phyloP scores from a whole-genome alignment of 2,888 invertebrate genomes.

The Reticulitermes lucifugus region DNA sequence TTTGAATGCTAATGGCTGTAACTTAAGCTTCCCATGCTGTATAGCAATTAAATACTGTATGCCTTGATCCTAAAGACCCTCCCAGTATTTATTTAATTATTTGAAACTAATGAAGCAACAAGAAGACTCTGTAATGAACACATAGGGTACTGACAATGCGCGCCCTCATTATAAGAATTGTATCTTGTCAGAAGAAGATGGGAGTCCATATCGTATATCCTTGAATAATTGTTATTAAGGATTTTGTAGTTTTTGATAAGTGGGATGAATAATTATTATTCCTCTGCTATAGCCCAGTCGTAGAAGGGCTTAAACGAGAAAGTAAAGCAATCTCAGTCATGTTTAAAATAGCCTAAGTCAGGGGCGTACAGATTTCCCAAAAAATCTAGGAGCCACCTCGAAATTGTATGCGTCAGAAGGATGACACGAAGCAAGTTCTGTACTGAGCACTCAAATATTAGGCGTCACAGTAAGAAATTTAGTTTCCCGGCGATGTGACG shows the following conservation, averaged over 20 bases:
- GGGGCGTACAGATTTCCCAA: no score
- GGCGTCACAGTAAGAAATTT: no score
- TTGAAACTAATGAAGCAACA: slow-evolving; percentile 43
- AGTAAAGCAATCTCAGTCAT: not conserved
- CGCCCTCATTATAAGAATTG: slow-evolving; percentile 42
- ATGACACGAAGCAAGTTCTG: no score
- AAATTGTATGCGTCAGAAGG: no score
- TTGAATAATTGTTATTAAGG: slow-evolving; percentile 41
- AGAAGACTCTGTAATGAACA: slow-evolving; percentile 40
- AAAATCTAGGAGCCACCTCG: no score
- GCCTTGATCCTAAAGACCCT: slow-evolving; percentile 33
- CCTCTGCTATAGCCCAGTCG: not conserved
- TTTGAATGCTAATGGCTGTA: slow-evolving; percentile 41
- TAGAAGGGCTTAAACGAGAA: not conserved
- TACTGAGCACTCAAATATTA: no score
- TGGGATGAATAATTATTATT: slow-evolving; percentile 5
- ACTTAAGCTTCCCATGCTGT: slow-evolving; percentile 28
- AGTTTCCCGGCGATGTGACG: no score
- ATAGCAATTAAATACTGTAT: slow-evolving; percentile 34
- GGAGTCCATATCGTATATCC: slow-evolving; percentile 23
- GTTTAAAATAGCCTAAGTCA: no score
- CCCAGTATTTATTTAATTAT: slow-evolving; percentile 40
- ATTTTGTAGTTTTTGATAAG: not conserved
- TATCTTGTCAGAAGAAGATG: slow-evolving; percentile 36
- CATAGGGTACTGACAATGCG: not conserved